These are phyloP conservation scores for Chloroceryle inda DNA, from an alignment of 2,797 vertebrate species.

Conservation along the genomic window DNA sequence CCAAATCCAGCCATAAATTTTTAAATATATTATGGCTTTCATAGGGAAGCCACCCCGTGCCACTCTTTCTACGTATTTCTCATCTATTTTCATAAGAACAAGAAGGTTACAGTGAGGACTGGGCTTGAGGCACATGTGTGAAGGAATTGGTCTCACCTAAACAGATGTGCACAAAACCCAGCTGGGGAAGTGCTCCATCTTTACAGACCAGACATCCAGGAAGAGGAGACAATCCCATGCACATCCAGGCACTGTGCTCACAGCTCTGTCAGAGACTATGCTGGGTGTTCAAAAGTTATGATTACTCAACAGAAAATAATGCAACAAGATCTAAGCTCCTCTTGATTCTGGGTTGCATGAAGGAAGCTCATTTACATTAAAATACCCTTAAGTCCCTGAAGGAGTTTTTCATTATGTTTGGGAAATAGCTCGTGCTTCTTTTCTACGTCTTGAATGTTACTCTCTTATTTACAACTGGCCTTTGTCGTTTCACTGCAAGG, in stretches of 20 bases:
- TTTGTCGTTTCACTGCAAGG: neutral
- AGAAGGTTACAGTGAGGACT: neutral
- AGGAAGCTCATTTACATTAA: slow-evolving; percentile 59
- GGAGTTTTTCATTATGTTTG: slow-evolving; percentile 43
- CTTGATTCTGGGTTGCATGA: neutral
- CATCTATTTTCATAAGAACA: neutral
- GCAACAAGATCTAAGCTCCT: neutral
- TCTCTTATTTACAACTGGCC: neutral
- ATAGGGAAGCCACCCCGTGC: neutral
- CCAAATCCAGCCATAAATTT: neutral
- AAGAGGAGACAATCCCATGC: neutral
- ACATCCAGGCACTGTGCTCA: neutral
- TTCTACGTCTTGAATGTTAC: neutral
- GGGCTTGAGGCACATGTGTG: neutral
- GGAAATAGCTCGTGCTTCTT: slow-evolving; percentile 41
- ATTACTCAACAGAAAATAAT: slow-evolving; percentile 29
- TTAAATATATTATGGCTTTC: neutral
- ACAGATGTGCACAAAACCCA: neutral
- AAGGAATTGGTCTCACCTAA: neutral
- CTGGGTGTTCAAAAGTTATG: neutral
- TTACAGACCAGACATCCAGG: neutral
- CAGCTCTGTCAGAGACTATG: neutral
- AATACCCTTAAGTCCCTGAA: slow-evolving; percentile 43
- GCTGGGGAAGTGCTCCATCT: neutral
- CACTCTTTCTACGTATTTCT: neutral